Conservation (phyloP, 2,113 vertebrate genomes). For the Pholis gunnellus region DNA sequence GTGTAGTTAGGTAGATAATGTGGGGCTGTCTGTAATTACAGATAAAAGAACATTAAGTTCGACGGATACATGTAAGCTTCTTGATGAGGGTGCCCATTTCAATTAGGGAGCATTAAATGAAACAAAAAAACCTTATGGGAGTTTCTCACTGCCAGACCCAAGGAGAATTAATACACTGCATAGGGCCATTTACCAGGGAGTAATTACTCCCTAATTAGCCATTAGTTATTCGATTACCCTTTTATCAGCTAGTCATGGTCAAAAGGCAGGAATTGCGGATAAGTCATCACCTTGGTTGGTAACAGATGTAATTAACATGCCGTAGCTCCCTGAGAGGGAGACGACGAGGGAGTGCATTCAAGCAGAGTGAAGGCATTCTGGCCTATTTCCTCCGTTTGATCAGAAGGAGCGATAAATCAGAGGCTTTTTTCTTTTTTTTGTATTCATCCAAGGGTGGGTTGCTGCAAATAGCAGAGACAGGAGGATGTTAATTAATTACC, state of each 20-base stretch:
- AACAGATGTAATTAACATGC: conserved; percentile 78
- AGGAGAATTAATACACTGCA: conserved; percentile 82
- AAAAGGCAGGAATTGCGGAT: conserved; percentile 79
- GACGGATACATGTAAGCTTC: conserved; percentile 80
- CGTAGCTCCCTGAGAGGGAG: conserved; percentile 45
- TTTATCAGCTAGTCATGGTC: conserved; percentile 86
- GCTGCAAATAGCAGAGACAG: conserved; percentile 44
- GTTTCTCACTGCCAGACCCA: conserved; percentile 75
- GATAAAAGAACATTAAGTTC: conserved; percentile 77
- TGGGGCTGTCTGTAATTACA: conserved; percentile 77
- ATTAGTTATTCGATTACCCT: conserved; percentile 87
- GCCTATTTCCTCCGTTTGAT: conserved; percentile 64
- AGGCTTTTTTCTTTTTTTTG: conserved; percentile 27
- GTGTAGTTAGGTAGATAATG: conserved; percentile 65
- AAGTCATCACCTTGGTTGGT: conserved; percentile 82
- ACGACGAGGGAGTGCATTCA: conserved; percentile 38
- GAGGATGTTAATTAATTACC: conserved; percentile 35
- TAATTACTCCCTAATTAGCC: conserved; percentile 87
- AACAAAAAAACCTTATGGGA: conserved; percentile 80
- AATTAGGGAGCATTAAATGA: conserved; percentile 83
- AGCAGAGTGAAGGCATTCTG: conserved; percentile 59
- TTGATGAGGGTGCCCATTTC: conserved; percentile 84
- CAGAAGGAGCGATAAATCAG: conserved; percentile 59
- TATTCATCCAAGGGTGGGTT: conserved; percentile 21
- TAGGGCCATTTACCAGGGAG: conserved; percentile 79